phyloP scores from a whole-genome alignment of 1,140 invertebrate species.

The Drosophila ercepeae region DNA sequence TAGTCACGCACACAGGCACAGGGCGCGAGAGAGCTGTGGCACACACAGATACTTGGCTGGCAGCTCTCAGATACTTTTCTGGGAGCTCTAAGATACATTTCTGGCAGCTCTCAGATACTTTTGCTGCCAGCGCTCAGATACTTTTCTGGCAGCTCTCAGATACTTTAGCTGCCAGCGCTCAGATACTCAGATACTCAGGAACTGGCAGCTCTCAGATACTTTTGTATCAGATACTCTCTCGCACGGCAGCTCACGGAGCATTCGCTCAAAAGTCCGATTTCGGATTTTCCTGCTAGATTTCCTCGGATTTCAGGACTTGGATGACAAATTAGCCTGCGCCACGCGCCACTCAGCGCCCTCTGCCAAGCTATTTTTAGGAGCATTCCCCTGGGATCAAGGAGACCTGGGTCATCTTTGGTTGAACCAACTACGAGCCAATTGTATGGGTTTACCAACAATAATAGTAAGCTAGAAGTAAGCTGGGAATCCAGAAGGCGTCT shows the following conservation, averaged over 20 bases:
- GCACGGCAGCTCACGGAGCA: too few relatives aligned
- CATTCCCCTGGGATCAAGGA: not conserved
- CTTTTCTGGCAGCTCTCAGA: conserved; percentile 5
- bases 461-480: conserved; percentile 14
- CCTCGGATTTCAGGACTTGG: conserved; percentile 13
- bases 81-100: not conserved
- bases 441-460: not conserved
- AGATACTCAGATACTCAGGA: not conserved
- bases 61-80: not conserved
- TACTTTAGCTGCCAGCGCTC: not conserved
- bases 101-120: conserved; percentile 1
- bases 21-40: not conserved
- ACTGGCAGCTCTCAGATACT: conserved; percentile 1
- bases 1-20: conserved; percentile 14
- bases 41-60: not conserved
- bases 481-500: conserved; percentile 17
- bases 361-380: conserved; percentile 3
- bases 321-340: conserved; percentile 42
- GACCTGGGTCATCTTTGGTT: conserved; percentile 6
- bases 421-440: not conserved
- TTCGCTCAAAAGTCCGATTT: conserved; percentile 26
- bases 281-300: conserved; percentile 31
- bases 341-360: too few relatives aligned
- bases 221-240: conserved; percentile 7
- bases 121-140: not conserved